These are phyloP conservation scores for Caenorhabditis wallacei DNA, from an alignment of 2,888 invertebrate species.

Conservation along the genomic window DNA sequence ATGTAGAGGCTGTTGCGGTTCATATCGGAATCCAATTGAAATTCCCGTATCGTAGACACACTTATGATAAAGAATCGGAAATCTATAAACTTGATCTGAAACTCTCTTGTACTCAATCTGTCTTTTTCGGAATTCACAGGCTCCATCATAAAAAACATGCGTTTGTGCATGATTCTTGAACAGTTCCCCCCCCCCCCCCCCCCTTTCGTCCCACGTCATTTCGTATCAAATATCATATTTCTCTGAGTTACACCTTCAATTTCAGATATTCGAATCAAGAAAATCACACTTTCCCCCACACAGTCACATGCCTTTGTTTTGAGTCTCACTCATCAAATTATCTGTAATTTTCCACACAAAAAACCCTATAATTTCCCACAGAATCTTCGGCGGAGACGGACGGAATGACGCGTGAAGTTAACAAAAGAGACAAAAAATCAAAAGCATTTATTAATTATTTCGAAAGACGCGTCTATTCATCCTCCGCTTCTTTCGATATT, in stretches of 20 bases:
- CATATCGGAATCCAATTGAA: no score
- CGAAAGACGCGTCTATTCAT: constrained; percentile 30
- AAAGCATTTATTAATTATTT: constrained; percentile 27
- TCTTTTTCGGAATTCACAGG: no score
- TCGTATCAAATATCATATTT: not conserved
- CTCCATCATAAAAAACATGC: no score
- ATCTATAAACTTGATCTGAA: no score
- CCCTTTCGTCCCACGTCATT: not conserved
- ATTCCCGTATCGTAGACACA: no score
- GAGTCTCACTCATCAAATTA: constrained; percentile 17
- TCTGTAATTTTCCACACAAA: constrained; percentile 5
- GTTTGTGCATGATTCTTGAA: no score
- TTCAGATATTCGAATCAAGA: not conserved
- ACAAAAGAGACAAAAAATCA: constrained; percentile 14
- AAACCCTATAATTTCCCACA: constrained; percentile 26
- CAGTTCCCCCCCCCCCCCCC: no score
- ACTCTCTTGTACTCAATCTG: no score
- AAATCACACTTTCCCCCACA: not conserved
- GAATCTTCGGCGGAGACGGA: not conserved
- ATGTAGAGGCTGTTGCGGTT: no score
- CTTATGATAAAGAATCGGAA: no score
- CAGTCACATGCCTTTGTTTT: not conserved
- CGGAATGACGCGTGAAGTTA: constrained; percentile 19
- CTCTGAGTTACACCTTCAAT: not conserved
- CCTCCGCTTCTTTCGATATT: not conserved